Base-by-base conservation (phyloP, 1,140 invertebrate species). In the Brachionus manjavacas region DNA sequence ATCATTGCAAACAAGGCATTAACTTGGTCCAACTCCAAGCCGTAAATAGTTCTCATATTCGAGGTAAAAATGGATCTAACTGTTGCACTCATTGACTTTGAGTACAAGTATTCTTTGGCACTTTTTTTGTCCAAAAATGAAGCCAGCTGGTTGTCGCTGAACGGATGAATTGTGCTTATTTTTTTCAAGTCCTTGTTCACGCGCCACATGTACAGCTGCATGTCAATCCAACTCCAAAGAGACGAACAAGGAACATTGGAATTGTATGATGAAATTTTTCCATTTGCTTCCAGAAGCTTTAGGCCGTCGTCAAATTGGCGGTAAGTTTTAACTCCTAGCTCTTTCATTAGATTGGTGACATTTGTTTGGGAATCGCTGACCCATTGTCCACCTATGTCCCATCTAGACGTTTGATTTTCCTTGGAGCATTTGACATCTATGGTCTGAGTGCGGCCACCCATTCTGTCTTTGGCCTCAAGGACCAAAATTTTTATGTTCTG, bases 341-440 rank as follows among this genome's bases (percentile, higher is more conserved):
- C 88, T 28, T 86, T 74, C 39, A 90, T 80, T 11, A 90, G 85
- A 4, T 85, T 60, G 83, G 87, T 88, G 9, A 90, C 87, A 74
- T 89, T 86, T 9, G 86, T 79, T 79, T 89, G 89, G 28, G 85
- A 88, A 87, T 86, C 87, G 74, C 87, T 86, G 41, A 89, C 87
- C 88, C 88, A 89, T 85, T 88, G 88, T 12, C 88, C 88, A 66
- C 88, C 88, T 23, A 89, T 64, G 84, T 89, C 88, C 87, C 87
- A 89, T 23, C 70, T 66, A 84, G 89, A 87, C 74, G 79, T 85
- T 31, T 87, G 86, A 76, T 81, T 83, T 25, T 76, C 11, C 16
- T 78, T 55, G 8, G 85, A 85, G 25, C 87, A 84, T 46, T 87
- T 86, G 20, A 89, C 60, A 35, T 86, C 85, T 7, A 86, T 79